Evolutionary conservation across 2,888 invertebrate species (phyloP).

Genomic region (Hyposoter dolosus): DNA sequence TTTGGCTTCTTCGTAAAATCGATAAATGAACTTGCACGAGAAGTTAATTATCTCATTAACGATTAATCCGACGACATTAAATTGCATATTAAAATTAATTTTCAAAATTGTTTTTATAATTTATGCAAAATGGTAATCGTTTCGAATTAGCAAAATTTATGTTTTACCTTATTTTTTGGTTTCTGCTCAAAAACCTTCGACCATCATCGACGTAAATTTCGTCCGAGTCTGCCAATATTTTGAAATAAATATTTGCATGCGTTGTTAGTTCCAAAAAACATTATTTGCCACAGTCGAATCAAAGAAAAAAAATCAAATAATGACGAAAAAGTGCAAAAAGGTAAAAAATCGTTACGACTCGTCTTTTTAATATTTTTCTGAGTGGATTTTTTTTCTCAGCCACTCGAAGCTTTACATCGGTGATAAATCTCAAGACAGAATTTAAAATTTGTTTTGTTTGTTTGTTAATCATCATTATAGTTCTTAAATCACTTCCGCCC

Average conservation of each 20-base stretch:
- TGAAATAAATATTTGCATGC: background rate
- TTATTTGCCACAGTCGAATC: background rate
- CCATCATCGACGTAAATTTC: background rate
- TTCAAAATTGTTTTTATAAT: background rate
- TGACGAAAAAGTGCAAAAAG: background rate
- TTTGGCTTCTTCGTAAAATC: conserved; percentile 5
- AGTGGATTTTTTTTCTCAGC: background rate
- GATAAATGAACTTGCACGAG: background rate
- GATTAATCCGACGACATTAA: background rate
- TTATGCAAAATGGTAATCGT: background rate
- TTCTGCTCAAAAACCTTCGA: background rate
- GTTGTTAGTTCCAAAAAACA: background rate
- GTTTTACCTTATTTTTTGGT: background rate
- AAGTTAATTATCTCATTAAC: conserved; percentile 9
- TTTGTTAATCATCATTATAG: background rate
- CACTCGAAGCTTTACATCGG: conserved; percentile 6
- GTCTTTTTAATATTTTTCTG: conserved; percentile 44
- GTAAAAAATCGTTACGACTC: conserved; percentile 4
- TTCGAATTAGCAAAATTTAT: background rate
- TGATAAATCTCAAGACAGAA: conserved; percentile 14
- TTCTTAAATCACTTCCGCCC: background rate
- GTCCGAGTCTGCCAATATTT: background rate
- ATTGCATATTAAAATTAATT: too few relatives aligned
- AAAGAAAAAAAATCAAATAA: background rate
- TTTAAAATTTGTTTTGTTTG: background rate